Base-by-base conservation (phyloP, 2,888 invertebrate species). In the Campoletis raptor region DNA sequence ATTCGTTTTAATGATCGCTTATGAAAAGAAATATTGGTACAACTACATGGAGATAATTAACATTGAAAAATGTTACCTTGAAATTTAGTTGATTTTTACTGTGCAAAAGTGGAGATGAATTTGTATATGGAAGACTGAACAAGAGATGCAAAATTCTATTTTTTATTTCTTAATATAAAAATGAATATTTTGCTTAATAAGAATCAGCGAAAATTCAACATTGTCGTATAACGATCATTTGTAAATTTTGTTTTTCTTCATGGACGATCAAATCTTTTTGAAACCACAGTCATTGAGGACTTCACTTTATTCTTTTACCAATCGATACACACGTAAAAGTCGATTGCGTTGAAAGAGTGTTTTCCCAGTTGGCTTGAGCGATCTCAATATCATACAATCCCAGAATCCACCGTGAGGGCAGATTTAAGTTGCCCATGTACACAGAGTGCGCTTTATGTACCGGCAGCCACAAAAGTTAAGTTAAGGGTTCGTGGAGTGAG, bases 361-460 rank as follows among this genome's bases (percentile, higher is more conserved):
- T 52, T 48, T 66, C 45, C 45, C 64, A 36, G 76, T 45, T 76
- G 64, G 45, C 48, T 64, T 24, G 9, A 2, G 54, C 54, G 12
- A 24, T 76, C 45, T 64, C 30, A 64, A 64, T 76, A 64, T 45
- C 40, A 18, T 12, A 6, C 8, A 48, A 76, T 78, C 67, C 24
- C 40, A 12, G 54, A 78, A 69, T 78, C 54, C n/a, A 77, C 24
- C 66, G 40, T 24, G 24, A 9, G 66, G 40, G 5, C 9, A 45
- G 52, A 52, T 78, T 69, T 40, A 42, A 78, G 40, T 78, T 45
- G 10, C 12, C 45, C 66, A n/a, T 57, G 7, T 40, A 74, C 21
- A 24, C 54, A 54, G 21, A 24, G 21, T 30, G 30, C 61, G 30
- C 30, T 30, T 1, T 15, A 12, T 61, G 24, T 61, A 30, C 61